Evolutionary conservation across 2,113 vertebrate genomes (phyloP).

Genomic region (Columba livia): DNA sequence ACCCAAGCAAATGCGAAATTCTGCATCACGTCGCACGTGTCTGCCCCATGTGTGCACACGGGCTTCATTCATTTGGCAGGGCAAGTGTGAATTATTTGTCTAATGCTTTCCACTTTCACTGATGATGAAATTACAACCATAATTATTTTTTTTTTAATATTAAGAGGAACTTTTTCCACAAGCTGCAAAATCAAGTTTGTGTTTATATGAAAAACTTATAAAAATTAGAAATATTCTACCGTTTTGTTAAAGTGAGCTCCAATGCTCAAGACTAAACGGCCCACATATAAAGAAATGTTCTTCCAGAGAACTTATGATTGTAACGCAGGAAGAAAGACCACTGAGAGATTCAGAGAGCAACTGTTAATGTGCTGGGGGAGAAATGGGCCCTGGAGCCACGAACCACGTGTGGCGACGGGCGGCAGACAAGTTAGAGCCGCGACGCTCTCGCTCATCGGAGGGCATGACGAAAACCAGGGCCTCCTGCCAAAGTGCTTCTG

Average conservation of each 20-base stretch:
- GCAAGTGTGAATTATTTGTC: background rate
- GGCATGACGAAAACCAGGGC: background rate
- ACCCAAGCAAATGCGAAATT: background rate
- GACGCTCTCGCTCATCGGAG: background rate
- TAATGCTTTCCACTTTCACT: background rate
- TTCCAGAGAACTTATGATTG: background rate
- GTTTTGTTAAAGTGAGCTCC: background rate
- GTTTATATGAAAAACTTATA: background rate
- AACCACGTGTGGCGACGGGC: background rate
- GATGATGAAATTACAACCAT: background rate
- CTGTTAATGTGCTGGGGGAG: background rate
- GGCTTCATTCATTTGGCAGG: background rate
- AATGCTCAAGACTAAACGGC: background rate
- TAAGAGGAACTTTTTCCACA: background rate
- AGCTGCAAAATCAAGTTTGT: background rate
- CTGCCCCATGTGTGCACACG: background rate
- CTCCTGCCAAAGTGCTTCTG: background rate
- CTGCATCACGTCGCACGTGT: background rate
- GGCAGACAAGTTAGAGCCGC: background rate
- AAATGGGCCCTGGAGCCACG: background rate
- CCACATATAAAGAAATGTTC: background rate
- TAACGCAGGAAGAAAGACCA: background rate
- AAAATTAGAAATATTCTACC: too few species aligned
- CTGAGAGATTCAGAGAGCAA: background rate
- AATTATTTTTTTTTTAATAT: background rate